phyloP scores from a whole-genome alignment of 2,888 invertebrate species.

The Pediacus dermestoides region DNA sequence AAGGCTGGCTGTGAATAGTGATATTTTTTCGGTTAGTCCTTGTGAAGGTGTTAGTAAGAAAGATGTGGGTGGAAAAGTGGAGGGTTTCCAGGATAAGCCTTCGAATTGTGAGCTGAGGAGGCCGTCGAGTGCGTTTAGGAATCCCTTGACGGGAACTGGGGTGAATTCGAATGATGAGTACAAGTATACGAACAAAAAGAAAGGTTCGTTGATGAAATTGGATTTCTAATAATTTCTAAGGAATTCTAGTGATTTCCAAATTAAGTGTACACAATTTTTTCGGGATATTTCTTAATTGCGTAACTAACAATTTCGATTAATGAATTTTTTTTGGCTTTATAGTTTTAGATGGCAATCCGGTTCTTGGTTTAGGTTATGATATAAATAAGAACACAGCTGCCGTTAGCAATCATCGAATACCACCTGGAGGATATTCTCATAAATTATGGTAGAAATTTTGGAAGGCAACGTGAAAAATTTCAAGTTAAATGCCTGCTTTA shows the following conservation, averaged over 20 bases:
- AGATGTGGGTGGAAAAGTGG: background rate
- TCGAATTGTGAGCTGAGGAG: slow-evolving; percentile 26
- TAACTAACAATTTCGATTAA: background rate
- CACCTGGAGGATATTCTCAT: slow-evolving; percentile 47
- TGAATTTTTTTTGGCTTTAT: slow-evolving; percentile 7
- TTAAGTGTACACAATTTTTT: background rate
- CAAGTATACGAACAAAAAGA: slow-evolving; percentile 31
- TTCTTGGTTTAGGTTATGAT: slow-evolving; percentile 44
- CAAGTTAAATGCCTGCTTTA: background rate
- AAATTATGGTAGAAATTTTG: slow-evolving; percentile 41
- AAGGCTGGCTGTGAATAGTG: background rate
- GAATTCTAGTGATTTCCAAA: too few relatives aligned
- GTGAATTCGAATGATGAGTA: slow-evolving; percentile 40
- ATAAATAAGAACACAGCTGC: slow-evolving; percentile 18
- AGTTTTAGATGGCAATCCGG: slow-evolving; percentile 46
- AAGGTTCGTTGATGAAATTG: slow-evolving; percentile 24
- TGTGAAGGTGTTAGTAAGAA: background rate
- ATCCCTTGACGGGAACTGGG: slow-evolving; percentile 46
- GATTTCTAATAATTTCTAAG: too few relatives aligned
- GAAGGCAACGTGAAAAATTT: background rate
- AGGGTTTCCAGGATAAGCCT: background rate
- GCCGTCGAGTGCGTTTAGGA: slow-evolving; percentile 36
- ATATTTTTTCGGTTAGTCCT: slow-evolving; percentile 3
- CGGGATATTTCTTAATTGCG: background rate
- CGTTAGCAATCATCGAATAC: slow-evolving; percentile 37